phyloP scores from a whole-genome alignment of 2,797 vertebrate genomes.

The Fundulus diaphanus region DNA sequence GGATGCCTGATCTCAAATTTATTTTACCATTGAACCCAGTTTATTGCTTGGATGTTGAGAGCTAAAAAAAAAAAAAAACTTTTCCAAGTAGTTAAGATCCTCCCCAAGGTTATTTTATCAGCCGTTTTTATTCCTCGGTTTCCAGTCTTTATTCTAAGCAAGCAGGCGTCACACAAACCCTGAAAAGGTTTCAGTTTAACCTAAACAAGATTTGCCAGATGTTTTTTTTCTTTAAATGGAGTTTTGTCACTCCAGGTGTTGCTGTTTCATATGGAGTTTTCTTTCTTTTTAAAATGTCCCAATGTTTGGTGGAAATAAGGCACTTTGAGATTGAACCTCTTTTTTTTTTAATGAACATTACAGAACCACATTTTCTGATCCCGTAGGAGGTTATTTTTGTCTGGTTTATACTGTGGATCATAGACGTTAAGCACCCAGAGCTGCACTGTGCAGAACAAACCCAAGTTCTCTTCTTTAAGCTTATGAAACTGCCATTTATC shows the following conservation, averaged over 20 bases:
- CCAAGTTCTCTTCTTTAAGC: slow-evolving; percentile 36
- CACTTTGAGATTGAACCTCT: slow-evolving; percentile 50
- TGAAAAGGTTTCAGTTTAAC: not conserved
- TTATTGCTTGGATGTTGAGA: not conserved
- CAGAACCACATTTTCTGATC: slow-evolving; percentile 24
- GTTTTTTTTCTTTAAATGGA: slow-evolving; percentile 8
- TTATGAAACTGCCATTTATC: slow-evolving; percentile 51
- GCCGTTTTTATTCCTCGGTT: not conserved
- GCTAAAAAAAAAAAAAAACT: not conserved
- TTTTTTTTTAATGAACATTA: slow-evolving; percentile 33
- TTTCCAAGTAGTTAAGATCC: no score
- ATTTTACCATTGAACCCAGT: not conserved
- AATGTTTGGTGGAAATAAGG: slow-evolving; percentile 44
- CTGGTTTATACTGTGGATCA: slow-evolving; percentile 37
- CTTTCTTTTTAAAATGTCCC: slow-evolving; percentile 33
- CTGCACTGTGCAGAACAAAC: slow-evolving; percentile 44
- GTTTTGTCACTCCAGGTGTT: slow-evolving; percentile 22
- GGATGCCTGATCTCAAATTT: not conserved
- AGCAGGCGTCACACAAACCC: not conserved
- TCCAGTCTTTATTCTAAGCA: slow-evolving; percentile 19
- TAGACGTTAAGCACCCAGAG: slow-evolving; percentile 38
- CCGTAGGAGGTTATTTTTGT: slow-evolving; percentile 14
- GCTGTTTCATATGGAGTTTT: slow-evolving; percentile 33
- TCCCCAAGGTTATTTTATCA: no score
- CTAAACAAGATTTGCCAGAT: not conserved